phyloP scores from a whole-genome alignment of 2,888 invertebrate genomes.

The Eupithecia tripunctaria region DNA sequence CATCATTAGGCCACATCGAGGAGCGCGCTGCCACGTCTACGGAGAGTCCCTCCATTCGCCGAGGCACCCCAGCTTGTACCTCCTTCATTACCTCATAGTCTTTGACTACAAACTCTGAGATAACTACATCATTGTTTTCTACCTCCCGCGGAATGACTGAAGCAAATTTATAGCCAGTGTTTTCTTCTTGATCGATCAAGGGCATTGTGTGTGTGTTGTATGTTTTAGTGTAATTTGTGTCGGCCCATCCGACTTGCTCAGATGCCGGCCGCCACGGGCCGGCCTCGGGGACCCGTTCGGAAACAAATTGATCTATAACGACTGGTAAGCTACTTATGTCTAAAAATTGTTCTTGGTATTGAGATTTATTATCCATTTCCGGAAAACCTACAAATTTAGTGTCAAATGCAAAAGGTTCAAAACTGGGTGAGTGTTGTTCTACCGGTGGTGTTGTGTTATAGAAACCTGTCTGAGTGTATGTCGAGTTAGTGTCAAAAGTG shows the following conservation, averaged over 20 bases:
- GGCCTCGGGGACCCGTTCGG: slow-evolving; percentile 58
- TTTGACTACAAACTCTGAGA: slow-evolving; percentile 66
- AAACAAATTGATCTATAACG: slow-evolving; percentile 70
- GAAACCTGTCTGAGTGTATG: slow-evolving; percentile 64
- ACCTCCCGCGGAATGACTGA: slow-evolving; percentile 73
- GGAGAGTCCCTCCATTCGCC: slow-evolving; percentile 55
- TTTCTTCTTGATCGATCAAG: slow-evolving; percentile 75
- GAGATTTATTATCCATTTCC: slow-evolving; percentile 52
- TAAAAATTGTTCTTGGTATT: slow-evolving; percentile 67
- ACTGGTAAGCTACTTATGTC: slow-evolving; percentile 74
- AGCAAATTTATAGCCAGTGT: slow-evolving; percentile 68
- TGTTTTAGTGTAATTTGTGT: slow-evolving; percentile 62
- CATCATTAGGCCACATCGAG: slow-evolving; percentile 58
- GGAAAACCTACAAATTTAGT: slow-evolving; percentile 53
- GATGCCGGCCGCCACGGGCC: slow-evolving; percentile 62
- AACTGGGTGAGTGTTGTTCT: slow-evolving; percentile 65
- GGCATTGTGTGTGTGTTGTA: slow-evolving; percentile 63
- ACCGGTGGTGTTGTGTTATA: slow-evolving; percentile 62
- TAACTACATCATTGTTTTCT: slow-evolving; percentile 66
- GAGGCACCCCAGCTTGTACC: slow-evolving; percentile 45
- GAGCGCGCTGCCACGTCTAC: slow-evolving; percentile 64
- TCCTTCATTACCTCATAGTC: slow-evolving; percentile 48
- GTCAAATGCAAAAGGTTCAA: slow-evolving; percentile 60
- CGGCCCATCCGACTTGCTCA: slow-evolving; percentile 59
- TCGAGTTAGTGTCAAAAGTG: slow-evolving; percentile 69